Base-by-base conservation (phyloP, 2,113 vertebrate genomes). In the Atractosteus spatula region DNA sequence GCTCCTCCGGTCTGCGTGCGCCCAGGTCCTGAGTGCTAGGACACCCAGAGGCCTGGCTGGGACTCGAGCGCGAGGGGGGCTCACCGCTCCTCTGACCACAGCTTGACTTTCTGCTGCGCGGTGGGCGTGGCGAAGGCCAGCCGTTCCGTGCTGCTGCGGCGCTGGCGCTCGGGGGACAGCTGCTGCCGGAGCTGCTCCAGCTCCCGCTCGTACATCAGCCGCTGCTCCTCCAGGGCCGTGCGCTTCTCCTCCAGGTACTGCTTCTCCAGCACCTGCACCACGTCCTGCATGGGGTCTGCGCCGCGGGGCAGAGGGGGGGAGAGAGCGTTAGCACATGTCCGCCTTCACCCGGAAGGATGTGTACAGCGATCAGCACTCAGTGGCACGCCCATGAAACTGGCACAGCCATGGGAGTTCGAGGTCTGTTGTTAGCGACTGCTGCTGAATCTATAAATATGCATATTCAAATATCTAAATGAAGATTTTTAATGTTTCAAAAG, bases 221-320 rank as follows among this genome's bases (percentile, higher is more conserved):
- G 89, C 90, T 99, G 97, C 78, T 99, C 96, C 82, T 99, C 97
- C 41, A 99, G 91, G 13, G 97, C 97, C 0, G 89, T 95, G 42
- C 88, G 88, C 86, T 99, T 99, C 83, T 99, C 97, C 78, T 98
- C 96, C 79, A 98, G 76, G 81, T 99, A 98, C 78, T 99, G 97
- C 56, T 96, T 97, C 88, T 99, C 97, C 83, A 99, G 77, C 14
- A 96, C 93, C 87, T 97, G 96, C 1, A 99, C 96, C 81, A 96
- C 94, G 2, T 96, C 96, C 81, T 99, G 96, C 76, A 97, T 94
- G 3, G 96, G 97, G 86, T 99, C 97, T 99, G 57, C 3, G 67
- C 3, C 73, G 41, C 17, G 54, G 29, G 16, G 4, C 2, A 8
- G 14, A 54, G 16, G 13, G 7, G 17, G 44, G 10, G 69, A 67